A percentile compares a stretch with the other conserved stretches of the same genome.
Evolutionary conservation across 2,113 vertebrate species (phyloP).

Genomic region (Aramus guarauna): DNA sequence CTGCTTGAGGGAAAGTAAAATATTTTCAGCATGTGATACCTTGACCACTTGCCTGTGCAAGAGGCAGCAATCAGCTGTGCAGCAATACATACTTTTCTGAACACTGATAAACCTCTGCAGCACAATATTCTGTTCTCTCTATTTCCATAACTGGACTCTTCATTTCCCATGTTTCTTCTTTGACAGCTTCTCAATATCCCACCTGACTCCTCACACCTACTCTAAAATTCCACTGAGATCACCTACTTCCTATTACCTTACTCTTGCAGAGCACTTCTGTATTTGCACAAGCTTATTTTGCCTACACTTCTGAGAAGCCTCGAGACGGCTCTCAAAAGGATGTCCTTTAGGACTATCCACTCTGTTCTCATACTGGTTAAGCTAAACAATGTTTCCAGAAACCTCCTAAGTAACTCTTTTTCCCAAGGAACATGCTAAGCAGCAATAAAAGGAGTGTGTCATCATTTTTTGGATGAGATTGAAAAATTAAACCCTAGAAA

Average conservation of each 20-base stretch:
- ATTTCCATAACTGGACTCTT: neutral
- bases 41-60: neutral
- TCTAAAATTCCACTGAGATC: neutral
- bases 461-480: neutral
- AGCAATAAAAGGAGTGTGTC: neutral
- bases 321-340: neutral
- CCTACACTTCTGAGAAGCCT: neutral
- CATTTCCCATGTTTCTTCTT: neutral
- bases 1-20: neutral
- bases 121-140: neutral
- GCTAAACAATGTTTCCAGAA: neutral
- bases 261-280: neutral
- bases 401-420: neutral
- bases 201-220: neutral
- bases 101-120: neutral
- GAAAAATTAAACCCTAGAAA: neutral
- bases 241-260: neutral
- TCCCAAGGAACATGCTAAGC: neutral
- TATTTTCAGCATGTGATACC: neutral
- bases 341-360: neutral
- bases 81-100: neutral
- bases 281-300: neutral
- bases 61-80: neutral
- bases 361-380: neutral
- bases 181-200: neutral